Evolutionary conservation across 2,113 vertebrate species (phyloP).

Genomic region (Ochotona princeps): DNA sequence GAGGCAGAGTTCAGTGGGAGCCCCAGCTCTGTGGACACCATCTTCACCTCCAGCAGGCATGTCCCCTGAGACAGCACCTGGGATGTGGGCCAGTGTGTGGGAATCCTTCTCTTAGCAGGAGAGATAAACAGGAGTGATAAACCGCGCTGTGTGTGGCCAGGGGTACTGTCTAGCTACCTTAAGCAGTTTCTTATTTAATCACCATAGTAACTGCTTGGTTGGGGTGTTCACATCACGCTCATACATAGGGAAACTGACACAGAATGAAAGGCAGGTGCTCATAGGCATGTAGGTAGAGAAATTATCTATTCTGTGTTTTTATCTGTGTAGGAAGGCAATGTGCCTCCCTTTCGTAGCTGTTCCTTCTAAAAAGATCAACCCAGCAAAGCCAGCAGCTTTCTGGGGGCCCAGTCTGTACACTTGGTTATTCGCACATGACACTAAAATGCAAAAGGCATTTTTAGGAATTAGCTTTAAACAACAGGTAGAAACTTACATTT

Average conservation of each 20-base stretch:
- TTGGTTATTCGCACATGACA: conserved; percentile 16
- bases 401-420: not conserved
- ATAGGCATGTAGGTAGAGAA: not conserved
- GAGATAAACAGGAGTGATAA: no score
- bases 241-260: not conserved
- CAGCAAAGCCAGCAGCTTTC: not conserved
- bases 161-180: not conserved
- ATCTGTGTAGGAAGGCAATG: not conserved
- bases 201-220: not conserved
- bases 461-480: conserved; percentile 42
- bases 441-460: conserved; percentile 36
- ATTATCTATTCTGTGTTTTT: not conserved
- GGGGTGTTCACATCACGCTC: not conserved
- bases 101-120: not conserved
- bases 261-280: not conserved
- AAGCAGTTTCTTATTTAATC: not conserved
- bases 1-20: not conserved
- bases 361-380: not conserved
- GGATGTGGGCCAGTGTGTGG: not conserved
- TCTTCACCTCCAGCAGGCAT: no score
- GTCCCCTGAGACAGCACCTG: not conserved
- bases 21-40: not conserved
- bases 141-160: not conserved
- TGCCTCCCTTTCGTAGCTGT: not conserved
- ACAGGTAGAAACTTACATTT: conserved; percentile 34